Conservation (phyloP, 1,140 invertebrate genomes). For the Pseudomyrmex pallidus region DNA sequence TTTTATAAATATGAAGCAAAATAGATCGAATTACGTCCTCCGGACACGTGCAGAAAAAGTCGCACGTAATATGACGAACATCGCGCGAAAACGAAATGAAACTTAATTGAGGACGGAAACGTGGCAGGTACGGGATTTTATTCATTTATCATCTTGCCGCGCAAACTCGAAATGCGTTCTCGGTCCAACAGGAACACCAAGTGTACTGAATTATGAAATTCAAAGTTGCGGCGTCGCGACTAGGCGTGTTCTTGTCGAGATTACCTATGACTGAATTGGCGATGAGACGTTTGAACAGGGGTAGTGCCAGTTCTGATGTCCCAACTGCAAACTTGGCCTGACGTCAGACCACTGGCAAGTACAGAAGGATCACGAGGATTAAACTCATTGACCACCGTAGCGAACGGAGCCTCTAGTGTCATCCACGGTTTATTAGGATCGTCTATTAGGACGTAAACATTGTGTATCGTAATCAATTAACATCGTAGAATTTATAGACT, state of each 20-base stretch:
- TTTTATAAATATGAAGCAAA: slow-evolving; percentile 2
- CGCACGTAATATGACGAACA: background rate
- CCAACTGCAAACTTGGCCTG: slow-evolving; percentile 94
- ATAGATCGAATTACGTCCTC: background rate
- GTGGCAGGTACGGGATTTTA: slow-evolving; percentile 11
- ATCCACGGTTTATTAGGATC: slow-evolving; percentile 94
- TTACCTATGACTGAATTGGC: slow-evolving; percentile 78
- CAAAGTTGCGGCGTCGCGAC: slow-evolving; percentile 26
- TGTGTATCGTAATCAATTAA: too few relatives aligned
- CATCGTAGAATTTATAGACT: too few relatives aligned
- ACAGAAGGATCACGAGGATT: slow-evolving; percentile 95
- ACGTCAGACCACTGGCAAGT: slow-evolving; percentile 94
- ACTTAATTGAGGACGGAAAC: slow-evolving; percentile 23
- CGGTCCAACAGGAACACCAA: background rate
- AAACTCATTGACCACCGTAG: slow-evolving; percentile 94
- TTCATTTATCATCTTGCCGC: slow-evolving; percentile 34
- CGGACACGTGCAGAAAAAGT: slow-evolving; percentile 1
- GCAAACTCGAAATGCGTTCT: slow-evolving; percentile 1
- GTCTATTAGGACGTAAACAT: slow-evolving; percentile 85
- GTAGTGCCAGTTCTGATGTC: slow-evolving; percentile 90
- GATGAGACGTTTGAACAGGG: slow-evolving; percentile 85
- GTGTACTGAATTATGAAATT: slow-evolving; percentile 10
- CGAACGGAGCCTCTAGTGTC: slow-evolving; percentile 89
- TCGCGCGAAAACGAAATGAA: slow-evolving; percentile 13
- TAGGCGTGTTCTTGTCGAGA: slow-evolving; percentile 20